Evolutionary conservation across 2,113 vertebrate genomes (phyloP).

Genomic region (Cyanoliseus patagonus): DNA sequence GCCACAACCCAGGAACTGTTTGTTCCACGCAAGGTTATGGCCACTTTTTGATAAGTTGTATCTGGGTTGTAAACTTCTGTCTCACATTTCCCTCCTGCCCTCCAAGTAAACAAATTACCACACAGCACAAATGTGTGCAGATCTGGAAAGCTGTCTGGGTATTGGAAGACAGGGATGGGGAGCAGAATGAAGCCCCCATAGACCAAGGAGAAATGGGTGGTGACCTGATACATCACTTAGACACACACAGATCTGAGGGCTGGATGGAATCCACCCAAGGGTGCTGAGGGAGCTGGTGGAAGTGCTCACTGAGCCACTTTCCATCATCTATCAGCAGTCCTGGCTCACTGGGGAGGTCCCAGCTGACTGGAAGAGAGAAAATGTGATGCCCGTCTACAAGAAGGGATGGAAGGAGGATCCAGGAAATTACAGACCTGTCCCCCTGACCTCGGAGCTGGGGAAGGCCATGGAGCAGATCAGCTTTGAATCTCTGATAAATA

Average conservation of each 20-base stretch:
- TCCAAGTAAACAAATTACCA: not conserved
- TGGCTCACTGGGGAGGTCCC: not conserved
- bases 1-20: not conserved
- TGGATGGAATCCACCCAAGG: not conserved
- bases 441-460: not conserved
- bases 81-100: not conserved
- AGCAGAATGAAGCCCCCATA: not conserved
- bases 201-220: not conserved
- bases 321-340: not conserved
- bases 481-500: not conserved
- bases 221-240: not conserved
- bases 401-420: not conserved
- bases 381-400: not conserved
- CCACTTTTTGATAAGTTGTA: conserved; percentile 2
- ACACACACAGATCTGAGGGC: not conserved
- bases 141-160: not conserved
- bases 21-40: not conserved
- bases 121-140: not conserved
- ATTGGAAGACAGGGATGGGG: not conserved
- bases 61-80: not conserved
- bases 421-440: not conserved
- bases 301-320: not conserved
- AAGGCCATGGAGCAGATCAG: not conserved
- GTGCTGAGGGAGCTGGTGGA: not conserved
- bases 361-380: not conserved